phyloP scores from a whole-genome alignment of 2,888 invertebrate genomes.

The Ochropleura plecta region DNA sequence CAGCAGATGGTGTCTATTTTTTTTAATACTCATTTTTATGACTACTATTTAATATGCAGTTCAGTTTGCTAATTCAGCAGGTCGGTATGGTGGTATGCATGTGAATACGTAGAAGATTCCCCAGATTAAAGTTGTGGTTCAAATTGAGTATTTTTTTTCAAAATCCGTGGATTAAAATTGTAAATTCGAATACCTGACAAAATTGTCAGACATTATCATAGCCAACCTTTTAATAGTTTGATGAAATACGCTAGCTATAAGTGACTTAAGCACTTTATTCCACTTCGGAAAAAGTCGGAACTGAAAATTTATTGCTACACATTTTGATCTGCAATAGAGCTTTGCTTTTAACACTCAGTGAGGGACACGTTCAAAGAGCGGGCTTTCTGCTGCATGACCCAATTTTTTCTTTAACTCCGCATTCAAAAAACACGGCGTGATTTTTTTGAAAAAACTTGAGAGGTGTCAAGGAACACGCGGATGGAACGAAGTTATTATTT shows the following conservation, averaged over 20 bases:
- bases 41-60: not conserved
- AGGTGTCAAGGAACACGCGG: too few relatives aligned
- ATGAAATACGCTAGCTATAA: not conserved
- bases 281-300: not conserved
- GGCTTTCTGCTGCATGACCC: conserved; percentile 37
- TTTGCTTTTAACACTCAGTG: conserved; percentile 35
- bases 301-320: conserved; percentile 3
- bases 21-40: too few relatives aligned
- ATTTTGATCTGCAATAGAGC: conserved; percentile 17
- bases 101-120: not conserved
- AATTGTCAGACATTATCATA: not conserved
- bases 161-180: not conserved
- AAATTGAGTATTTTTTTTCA: not conserved
- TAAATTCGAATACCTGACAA: too few relatives aligned
- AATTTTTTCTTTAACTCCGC: conserved; percentile 29
- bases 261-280: not conserved
- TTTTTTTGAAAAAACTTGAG: too few relatives aligned
- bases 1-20: not conserved
- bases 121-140: not conserved
- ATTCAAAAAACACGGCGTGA: conserved; percentile 8
- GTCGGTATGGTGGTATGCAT: not conserved
- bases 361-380: conserved; percentile 20
- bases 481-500: too few relatives aligned
- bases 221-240: not conserved
- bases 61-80: not conserved